These are phyloP conservation scores for Drosophila demipolita DNA, from an alignment of 2,888 invertebrate species.

Conservation along the genomic window DNA sequence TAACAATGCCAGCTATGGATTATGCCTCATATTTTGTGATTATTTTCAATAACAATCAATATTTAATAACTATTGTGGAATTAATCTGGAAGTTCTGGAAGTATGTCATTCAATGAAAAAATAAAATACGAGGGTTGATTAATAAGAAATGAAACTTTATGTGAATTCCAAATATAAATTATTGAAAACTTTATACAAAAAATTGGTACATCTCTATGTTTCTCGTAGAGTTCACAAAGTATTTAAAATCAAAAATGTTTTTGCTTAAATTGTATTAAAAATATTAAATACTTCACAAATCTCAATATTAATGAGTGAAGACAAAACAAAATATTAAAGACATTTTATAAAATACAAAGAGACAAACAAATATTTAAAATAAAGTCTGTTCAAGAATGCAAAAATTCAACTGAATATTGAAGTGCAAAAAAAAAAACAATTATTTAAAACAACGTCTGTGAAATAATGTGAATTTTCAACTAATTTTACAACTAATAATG, in stretches of 20 bases:
- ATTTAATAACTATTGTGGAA: slow-evolving; percentile 15
- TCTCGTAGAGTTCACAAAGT: not conserved
- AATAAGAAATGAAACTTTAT: not conserved
- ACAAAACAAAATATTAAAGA: not conserved
- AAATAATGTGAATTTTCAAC: too few species aligned
- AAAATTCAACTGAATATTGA: not conserved
- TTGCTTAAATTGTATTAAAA: not conserved
- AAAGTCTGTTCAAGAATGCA: fast-evolving
- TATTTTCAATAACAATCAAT: not conserved
- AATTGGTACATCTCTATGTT: not conserved
- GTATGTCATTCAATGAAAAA: not conserved
- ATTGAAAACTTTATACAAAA: too few species aligned
- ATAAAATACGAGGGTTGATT: not conserved
- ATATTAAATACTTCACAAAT: not conserved
- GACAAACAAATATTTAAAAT: not conserved
- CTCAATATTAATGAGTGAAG: not conserved
- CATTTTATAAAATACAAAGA: not conserved
- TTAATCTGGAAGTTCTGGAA: not conserved
- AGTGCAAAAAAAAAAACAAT: too few species aligned
- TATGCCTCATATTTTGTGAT: not conserved
- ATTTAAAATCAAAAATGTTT: not conserved
- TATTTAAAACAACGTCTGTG: too few species aligned
- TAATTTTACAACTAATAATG: too few species aligned
- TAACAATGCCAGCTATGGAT: slow-evolving; percentile 20
- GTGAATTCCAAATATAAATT: not conserved